Conservation (phyloP, 1,140 invertebrate genomes). For the Hestina assimilis region DNA sequence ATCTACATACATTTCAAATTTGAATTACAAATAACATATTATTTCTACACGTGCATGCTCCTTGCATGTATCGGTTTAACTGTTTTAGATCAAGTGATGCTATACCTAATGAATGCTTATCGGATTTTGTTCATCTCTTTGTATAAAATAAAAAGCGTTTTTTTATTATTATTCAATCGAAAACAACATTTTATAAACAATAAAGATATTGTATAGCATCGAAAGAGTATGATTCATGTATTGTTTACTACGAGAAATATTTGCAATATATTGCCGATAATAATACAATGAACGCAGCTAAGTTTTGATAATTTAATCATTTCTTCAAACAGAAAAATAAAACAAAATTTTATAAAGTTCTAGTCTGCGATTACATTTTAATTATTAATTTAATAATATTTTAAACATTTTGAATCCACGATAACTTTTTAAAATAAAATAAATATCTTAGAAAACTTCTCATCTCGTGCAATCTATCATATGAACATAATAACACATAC, state of each 20-base stretch:
- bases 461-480: constrained; percentile 5
- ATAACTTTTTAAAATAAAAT: neutral
- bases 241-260: neutral
- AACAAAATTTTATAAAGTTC: too few relatives aligned
- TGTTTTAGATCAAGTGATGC: too few relatives aligned
- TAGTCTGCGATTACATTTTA: too few relatives aligned
- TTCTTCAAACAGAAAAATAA: neutral
- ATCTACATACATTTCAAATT: constrained; percentile 18
- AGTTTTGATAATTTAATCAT: too few relatives aligned
- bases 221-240: neutral
- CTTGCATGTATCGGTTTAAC: too few relatives aligned
- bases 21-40: constrained; percentile 10
- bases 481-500: constrained; percentile 16
- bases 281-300: too few relatives aligned
- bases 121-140: neutral
- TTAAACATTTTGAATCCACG: too few relatives aligned
- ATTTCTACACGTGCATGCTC: constrained; percentile 7
- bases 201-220: neutral
- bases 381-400: too few relatives aligned
- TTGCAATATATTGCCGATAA: neutral
- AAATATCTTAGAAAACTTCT: neutral
- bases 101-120: too few relatives aligned
- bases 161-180: neutral
- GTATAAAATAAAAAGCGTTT: neutral
- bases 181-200: neutral